phyloP scores from a whole-genome alignment of 2,888 invertebrate species.

The Phaonia tiefii region DNA sequence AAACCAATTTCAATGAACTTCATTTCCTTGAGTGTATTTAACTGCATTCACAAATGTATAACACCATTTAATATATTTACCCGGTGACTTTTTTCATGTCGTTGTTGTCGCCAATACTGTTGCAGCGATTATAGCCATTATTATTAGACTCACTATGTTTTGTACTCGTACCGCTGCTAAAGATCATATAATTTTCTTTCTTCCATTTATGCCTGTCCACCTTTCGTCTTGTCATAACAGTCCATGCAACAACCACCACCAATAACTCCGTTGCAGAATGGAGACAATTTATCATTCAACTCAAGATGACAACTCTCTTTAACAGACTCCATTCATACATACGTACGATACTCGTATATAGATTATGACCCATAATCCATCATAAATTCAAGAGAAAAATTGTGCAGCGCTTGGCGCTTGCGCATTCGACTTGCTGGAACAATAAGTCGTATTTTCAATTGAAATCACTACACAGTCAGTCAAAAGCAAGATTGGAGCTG shows the following conservation, averaged over 20 bases:
- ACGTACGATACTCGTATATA: conserved; percentile 14
- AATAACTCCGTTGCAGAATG: conserved; percentile 13
- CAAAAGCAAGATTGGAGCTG: background rate
- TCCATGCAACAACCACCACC: conserved; percentile 8
- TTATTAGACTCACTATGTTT: background rate
- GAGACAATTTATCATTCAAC: conserved; percentile 54
- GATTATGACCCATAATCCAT: conserved; percentile 62
- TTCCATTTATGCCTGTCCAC: background rate
- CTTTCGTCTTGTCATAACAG: conserved; percentile 22
- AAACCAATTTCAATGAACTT: too few relatives aligned
- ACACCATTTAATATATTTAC: conserved; percentile 29
- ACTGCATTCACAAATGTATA: background rate
- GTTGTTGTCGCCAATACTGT: background rate
- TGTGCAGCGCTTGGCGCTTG: too few relatives aligned
- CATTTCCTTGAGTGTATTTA: conserved; percentile 1
- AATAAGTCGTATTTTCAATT: too few relatives aligned
- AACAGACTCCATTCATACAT: conserved; percentile 18
- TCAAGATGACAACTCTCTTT: conserved; percentile 54
- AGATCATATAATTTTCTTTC: conserved; percentile 4
- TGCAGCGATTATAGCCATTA: background rate
- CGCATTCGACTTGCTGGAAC: too few relatives aligned
- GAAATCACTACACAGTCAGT: too few relatives aligned
- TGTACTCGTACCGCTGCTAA: conserved; percentile 1
- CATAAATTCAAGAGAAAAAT: conserved; percentile 13
- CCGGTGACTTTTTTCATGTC: conserved; percentile 4